phyloP scores from a whole-genome alignment of 2,888 invertebrate species.

The Mamestra brassicae region DNA sequence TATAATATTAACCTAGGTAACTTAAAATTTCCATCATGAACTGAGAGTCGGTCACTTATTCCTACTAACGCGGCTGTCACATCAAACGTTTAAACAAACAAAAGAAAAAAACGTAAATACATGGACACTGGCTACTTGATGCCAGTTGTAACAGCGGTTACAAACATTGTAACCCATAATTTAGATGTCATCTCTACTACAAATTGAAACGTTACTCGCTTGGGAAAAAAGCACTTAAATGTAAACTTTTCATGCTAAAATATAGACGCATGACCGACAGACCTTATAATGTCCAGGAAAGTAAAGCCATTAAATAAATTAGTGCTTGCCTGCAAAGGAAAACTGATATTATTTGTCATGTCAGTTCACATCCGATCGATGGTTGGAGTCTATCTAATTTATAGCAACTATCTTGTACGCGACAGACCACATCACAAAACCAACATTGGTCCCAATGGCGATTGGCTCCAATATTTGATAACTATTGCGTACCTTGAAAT shows the following conservation, averaged over 20 bases:
- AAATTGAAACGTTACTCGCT: background rate
- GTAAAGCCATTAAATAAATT: constrained; percentile 31
- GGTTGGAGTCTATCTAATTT: constrained; percentile 3
- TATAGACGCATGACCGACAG: constrained; percentile 7
- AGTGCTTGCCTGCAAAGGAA: constrained; percentile 32
- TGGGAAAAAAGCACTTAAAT: background rate
- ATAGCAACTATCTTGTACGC: constrained; percentile 13
- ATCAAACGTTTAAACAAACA: background rate
- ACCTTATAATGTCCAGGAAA: constrained; percentile 7
- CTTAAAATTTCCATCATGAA: background rate
- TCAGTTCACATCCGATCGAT: constrained; percentile 13
- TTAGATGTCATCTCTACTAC: background rate
- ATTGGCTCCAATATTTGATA: constrained; percentile 24
- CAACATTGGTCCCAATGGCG: constrained; percentile 3
- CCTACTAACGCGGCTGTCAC: background rate
- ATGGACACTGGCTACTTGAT: background rate
- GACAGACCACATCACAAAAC: constrained; percentile 13
- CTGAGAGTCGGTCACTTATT: background rate
- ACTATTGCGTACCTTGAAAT: constrained; percentile 14
- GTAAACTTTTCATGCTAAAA: background rate
- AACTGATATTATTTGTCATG: constrained; percentile 32
- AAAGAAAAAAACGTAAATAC: background rate
- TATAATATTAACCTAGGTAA: background rate
- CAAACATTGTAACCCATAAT: background rate
- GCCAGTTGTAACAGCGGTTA: background rate